Percentiles rank a stretch among this genome's conserved stretches.
Evolutionary conservation across 2,888 invertebrate species (phyloP).

Genomic region (Heteropelma amictum): DNA sequence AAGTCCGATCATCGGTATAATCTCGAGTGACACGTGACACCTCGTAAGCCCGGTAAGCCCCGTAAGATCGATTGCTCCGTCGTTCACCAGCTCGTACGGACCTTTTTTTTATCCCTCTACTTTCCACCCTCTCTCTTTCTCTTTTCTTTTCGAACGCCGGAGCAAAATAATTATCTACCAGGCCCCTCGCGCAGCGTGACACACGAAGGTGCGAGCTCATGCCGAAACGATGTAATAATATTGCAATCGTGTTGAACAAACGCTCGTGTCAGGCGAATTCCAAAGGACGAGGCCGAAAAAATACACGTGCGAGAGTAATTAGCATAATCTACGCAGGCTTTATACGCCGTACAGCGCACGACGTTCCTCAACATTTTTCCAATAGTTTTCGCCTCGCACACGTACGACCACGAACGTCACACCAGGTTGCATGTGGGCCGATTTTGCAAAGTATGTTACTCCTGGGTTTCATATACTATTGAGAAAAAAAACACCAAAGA

Average conservation of each 20-base stretch:
- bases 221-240: not conserved
- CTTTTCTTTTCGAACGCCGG: not conserved
- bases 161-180: slow-evolving; percentile 46
- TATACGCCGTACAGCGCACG: slow-evolving; percentile 5
- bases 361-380: slow-evolving; percentile 24
- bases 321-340: slow-evolving; percentile 43
- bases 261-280: slow-evolving; percentile 1
- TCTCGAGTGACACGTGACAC: slow-evolving; percentile 38
- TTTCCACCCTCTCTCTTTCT: not conserved
- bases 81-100: slow-evolving; percentile 18
- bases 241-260: slow-evolving; percentile 20
- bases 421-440: slow-evolving; percentile 25
- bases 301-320: slow-evolving; percentile 29
- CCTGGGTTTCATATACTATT: too few relatives aligned
- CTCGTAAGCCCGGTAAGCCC: slow-evolving; percentile 33
- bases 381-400: not conserved
- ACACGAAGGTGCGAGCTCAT: slow-evolving; percentile 11
- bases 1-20: slow-evolving; percentile 22
- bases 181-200: slow-evolving; percentile 29
- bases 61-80: slow-evolving; percentile 49
- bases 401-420: not conserved
- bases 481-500: slow-evolving; percentile 23
- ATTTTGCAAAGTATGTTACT: slow-evolving; percentile 9
- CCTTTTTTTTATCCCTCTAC: not conserved
- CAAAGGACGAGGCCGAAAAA: slow-evolving; percentile 18